Evolutionary conservation across 2,888 invertebrate species (phyloP), one percentile per base, ranked within the genome.

Genomic region (Tachina lurida): DNA sequence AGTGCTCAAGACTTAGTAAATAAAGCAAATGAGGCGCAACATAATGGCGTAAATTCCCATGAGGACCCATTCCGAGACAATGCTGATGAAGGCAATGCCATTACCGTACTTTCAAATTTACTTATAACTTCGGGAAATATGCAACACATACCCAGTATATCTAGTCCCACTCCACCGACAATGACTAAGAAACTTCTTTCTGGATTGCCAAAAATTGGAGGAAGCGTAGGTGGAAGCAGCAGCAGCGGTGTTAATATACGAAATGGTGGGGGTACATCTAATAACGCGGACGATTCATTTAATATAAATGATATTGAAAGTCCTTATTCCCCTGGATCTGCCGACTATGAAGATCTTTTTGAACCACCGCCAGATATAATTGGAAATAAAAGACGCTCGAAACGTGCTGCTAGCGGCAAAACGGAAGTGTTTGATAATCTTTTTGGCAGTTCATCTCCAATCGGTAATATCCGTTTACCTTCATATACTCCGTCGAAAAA

Each of bases 281-380:
- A 86, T 43, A 86, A 86, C 56, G 86, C 82, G 13, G 95, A 95
- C 88, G 94, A 94, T 67, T 88, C 90, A 12, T 94, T 94, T 87
- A 87, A 87, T 68, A 87, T 89, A 10, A 94, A 95, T 93, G 96
- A 96, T 15, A 95, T 96, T 91, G 96, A 96, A 88, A 97, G 97
- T 31, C 98, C 97, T 0, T 97, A 97, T 93, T 97, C 97, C 68
- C 97, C 97, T 0, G 97, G 96, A 63, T 97, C 97, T n/a, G 96
- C 96, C 89, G 96, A 97, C 92, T 97, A 96, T 91, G 97, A 97
- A 89, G 97, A 97, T 92, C 94, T 97, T 87, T 97, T 97, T 93
- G 96, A 96, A 92, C 97, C 97, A 71, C 97, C 96, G 13, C 89
- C 90, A 77, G 92, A 92, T 68, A 87, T 84, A 39, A 89, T 86